These are phyloP conservation scores for Plutomurus gul DNA, from an alignment of 1,140 invertebrate genomes.

Conservation along the genomic window DNA sequence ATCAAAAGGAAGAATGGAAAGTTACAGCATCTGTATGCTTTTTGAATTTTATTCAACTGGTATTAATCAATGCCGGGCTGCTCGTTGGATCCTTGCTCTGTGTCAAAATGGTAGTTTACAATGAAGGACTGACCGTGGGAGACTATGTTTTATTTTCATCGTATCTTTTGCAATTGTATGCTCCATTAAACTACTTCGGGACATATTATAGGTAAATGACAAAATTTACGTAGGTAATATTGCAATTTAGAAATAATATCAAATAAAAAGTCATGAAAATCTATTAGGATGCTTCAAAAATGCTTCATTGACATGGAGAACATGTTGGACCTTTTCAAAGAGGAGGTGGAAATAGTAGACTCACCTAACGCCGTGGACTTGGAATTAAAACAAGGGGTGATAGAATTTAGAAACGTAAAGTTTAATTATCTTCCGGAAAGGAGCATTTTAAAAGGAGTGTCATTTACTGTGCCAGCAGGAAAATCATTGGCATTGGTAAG, in stretches of 20 bases:
- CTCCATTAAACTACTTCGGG: slow-evolving; percentile 69
- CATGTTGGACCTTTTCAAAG: slow-evolving; percentile 93
- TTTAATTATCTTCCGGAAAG: slow-evolving; percentile 86
- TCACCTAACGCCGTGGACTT: slow-evolving; percentile 74
- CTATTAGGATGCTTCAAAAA: slow-evolving; percentile 85
- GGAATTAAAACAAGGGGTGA: slow-evolving; percentile 70
- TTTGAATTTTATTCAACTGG: slow-evolving; percentile 63
- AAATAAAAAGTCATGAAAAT: not conserved
- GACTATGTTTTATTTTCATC: slow-evolving; percentile 69
- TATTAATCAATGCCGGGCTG: slow-evolving; percentile 63
- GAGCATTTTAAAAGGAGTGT: slow-evolving; percentile 79
- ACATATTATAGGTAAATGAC: slow-evolving; percentile 66
- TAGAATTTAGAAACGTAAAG: slow-evolving; percentile 87
- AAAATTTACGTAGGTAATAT: not conserved
- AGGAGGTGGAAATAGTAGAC: slow-evolving; percentile 85
- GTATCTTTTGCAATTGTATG: slow-evolving; percentile 68
- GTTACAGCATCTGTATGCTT: slow-evolving; percentile 62
- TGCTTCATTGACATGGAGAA: slow-evolving; percentile 99
- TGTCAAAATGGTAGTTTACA: slow-evolving; percentile 61
- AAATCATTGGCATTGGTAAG: slow-evolving; percentile 89
- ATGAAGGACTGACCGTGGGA: slow-evolving; percentile 62
- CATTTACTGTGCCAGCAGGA: slow-evolving; percentile 82
- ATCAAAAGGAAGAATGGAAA: slow-evolving; percentile 64
- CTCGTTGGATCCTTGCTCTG: slow-evolving; percentile 64
- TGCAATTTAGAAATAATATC: no score